Conservation (phyloP, 2,888 invertebrate genomes). For the Aelia acuminata region DNA sequence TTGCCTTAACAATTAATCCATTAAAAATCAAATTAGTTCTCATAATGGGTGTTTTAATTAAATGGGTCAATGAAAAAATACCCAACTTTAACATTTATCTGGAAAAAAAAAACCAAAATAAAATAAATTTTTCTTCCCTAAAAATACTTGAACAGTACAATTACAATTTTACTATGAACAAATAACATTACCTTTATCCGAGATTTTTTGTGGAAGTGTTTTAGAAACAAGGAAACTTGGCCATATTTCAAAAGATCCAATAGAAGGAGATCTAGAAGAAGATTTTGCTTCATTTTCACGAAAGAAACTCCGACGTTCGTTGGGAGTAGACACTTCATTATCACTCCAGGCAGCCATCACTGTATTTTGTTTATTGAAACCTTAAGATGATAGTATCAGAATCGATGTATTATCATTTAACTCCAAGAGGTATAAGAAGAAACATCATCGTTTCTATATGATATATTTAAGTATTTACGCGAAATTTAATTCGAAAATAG, state of each 20-base stretch:
- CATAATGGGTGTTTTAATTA: background rate
- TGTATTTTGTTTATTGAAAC: constrained; percentile 27
- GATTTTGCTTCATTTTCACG: constrained; percentile 70
- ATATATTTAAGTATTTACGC: background rate
- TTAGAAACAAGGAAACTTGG: constrained; percentile 64
- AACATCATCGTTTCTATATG: background rate
- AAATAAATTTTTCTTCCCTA: background rate
- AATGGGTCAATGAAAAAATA: background rate
- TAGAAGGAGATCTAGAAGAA: constrained; percentile 73
- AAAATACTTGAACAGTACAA: background rate
- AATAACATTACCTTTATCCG: constrained; percentile 59
- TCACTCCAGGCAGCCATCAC: constrained; percentile 66
- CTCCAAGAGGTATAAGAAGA: background rate
- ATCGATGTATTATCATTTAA: background rate
- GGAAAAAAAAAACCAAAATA: no score
- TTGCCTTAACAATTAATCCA: background rate
- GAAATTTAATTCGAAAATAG: background rate
- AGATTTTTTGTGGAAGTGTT: constrained; percentile 56
- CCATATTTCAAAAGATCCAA: constrained; percentile 71
- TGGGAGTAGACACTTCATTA: constrained; percentile 63
- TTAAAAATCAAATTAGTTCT: background rate
- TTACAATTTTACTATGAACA: background rate
- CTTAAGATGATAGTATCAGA: background rate
- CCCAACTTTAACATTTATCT: background rate
- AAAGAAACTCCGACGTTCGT: constrained; percentile 67